Conservation (phyloP, 2,797 vertebrate genomes). For the Mus caroli region DNA sequence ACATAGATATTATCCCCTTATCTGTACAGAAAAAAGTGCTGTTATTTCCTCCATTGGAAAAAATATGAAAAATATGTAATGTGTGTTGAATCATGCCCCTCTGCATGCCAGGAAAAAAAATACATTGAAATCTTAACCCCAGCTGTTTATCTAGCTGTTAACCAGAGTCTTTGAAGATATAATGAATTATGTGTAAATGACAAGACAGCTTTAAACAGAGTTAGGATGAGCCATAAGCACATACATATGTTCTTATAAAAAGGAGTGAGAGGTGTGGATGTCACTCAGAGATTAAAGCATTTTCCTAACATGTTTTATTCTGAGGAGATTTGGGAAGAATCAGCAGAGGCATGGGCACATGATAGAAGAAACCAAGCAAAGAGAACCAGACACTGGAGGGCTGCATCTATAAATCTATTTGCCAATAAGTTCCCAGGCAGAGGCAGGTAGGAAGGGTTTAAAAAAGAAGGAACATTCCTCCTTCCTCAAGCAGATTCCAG, state of each 20-base stretch:
- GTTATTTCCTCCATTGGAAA: conserved; percentile 38
- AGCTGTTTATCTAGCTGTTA: background rate
- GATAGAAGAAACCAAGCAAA: background rate
- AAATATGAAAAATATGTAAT: background rate
- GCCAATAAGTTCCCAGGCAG: background rate
- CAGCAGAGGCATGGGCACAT: too few relatives aligned
- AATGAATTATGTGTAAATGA: background rate
- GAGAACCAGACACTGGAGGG: background rate
- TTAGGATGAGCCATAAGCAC: background rate
- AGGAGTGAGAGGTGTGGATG: background rate
- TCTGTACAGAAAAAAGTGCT: conserved; percentile 5
- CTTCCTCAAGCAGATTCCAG: background rate
- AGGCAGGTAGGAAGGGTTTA: background rate
- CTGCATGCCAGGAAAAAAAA: background rate
- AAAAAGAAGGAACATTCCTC: background rate
- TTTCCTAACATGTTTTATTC: background rate
- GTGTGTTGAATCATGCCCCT: background rate
- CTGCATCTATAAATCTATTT: background rate
- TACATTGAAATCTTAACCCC: background rate
- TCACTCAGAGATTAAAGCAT: background rate
- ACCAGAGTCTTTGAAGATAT: background rate
- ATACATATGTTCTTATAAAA: background rate
- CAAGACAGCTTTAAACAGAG: background rate
- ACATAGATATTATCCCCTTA: background rate
- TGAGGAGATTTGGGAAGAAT: background rate